phyloP scores from a whole-genome alignment of 2,888 invertebrate species.

The Portevinia maculata region DNA sequence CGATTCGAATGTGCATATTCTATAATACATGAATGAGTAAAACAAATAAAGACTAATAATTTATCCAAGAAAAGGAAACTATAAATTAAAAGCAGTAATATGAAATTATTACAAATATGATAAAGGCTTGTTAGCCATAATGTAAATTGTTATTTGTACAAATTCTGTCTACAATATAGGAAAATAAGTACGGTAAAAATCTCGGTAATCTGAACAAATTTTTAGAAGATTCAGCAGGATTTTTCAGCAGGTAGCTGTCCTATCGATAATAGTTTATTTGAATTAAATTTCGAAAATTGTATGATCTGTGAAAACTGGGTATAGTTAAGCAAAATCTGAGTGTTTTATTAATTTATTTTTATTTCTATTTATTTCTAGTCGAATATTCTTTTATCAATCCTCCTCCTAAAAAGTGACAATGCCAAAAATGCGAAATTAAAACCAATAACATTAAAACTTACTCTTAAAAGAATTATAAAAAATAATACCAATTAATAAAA shows the following conservation, averaged over 20 bases:
- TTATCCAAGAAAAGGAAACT: conserved; percentile 1
- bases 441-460: neutral
- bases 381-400: neutral
- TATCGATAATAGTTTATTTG: neutral
- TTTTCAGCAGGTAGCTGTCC: neutral
- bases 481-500: too few relatives aligned
- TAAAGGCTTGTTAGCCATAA: neutral
- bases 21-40: conserved; percentile 45
- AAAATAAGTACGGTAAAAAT: neutral
- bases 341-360: conserved; percentile 3
- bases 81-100: conserved; percentile 4
- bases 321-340: neutral
- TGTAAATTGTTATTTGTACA: conserved; percentile 11
- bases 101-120: neutral
- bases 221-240: neutral
- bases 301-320: neutral
- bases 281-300: neutral
- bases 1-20: conserved; percentile 45
- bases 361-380: conserved; percentile 16
- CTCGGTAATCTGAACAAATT: conserved; percentile 5
- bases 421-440: neutral
- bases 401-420: neutral
- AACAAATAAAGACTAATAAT: conserved; percentile 54
- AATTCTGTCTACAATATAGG: conserved; percentile 3
- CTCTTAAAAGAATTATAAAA: neutral